Evolutionary conservation across 2,113 vertebrate species (phyloP).

Genomic region (Gymnarchus niloticus): DNA sequence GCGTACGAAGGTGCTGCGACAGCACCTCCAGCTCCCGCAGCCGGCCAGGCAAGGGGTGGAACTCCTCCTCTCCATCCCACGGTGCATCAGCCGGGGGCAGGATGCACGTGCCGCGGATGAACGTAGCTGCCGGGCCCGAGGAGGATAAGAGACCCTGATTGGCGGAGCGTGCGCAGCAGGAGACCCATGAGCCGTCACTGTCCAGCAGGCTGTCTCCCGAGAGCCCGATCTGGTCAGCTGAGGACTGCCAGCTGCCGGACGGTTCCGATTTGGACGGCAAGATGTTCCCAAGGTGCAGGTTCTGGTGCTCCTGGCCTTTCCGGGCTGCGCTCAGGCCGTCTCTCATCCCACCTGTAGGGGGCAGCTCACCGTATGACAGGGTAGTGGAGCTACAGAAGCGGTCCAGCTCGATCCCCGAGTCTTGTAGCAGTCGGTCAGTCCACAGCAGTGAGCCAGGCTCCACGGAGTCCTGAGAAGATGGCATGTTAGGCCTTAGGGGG

Average conservation of each 20-base stretch:
- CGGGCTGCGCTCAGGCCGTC: not conserved
- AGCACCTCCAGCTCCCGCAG: conserved; percentile 73
- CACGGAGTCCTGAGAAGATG: conserved; percentile 35
- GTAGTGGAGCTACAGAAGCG: conserved; percentile 64
- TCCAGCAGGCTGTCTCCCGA: conserved; percentile 33
- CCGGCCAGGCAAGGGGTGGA: conserved; percentile 69
- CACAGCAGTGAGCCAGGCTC: conserved; percentile 25
- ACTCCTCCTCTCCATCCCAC: conserved; percentile 73
- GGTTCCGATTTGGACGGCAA: conserved; percentile 33
- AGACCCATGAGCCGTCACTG: accelerated
- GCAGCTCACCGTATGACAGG: conserved; percentile 39
- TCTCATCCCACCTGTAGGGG: conserved; percentile 2
- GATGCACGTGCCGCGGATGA: conserved; percentile 48
- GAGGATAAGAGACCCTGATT: conserved; percentile 24
- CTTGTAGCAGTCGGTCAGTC: conserved; percentile 60
- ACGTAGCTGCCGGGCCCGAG: conserved; percentile 29
- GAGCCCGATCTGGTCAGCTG: conserved; percentile 35
- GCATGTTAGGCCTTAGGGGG: conserved; percentile 69
- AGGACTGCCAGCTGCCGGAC: conserved; percentile 32
- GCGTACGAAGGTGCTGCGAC: conserved; percentile 61
- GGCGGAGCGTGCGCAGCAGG: conserved; percentile 21
- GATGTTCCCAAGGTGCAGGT: conserved; percentile 34
- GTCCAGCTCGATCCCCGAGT: conserved; percentile 82
- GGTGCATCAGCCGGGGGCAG: conserved; percentile 44
- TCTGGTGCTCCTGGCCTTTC: conserved; percentile 38